These are phyloP conservation scores for Volucella inanis DNA, from an alignment of 2,888 invertebrate species.

Conservation along the genomic window DNA sequence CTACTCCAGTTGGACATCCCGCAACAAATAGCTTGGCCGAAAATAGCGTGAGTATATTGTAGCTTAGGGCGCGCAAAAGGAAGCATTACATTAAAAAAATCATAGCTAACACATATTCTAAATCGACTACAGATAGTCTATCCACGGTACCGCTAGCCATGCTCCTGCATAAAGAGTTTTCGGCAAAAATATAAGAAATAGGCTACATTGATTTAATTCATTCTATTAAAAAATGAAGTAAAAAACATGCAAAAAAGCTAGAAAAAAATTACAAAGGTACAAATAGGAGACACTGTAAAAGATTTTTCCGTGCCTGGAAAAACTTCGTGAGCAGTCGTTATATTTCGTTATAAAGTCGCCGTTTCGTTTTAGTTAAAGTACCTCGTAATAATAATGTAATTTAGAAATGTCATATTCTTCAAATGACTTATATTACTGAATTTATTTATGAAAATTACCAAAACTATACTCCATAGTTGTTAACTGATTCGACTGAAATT, in stretches of 20 bases:
- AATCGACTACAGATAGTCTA: neutral
- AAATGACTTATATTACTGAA: constrained; percentile 1
- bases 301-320: constrained; percentile 16
- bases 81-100: constrained; percentile 14
- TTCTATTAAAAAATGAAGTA: constrained; percentile 6
- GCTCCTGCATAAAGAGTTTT: constrained; percentile 25
- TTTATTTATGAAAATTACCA: neutral
- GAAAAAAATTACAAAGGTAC: constrained; percentile 12
- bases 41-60: too few species aligned
- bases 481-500: neutral
- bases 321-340: neutral
- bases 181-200: constrained; percentile 5
- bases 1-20: constrained; percentile 8
- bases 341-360: neutral
- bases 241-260: constrained; percentile 1
- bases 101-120: neutral
- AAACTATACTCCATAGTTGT: neutral
- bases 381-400: neutral
- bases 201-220: constrained; percentile 15
- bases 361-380: constrained; percentile 1
- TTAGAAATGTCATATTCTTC: constrained; percentile 32
- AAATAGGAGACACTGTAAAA: neutral
- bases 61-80: neutral
- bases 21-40: constrained; percentile 19
- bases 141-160: neutral